phyloP scores from a whole-genome alignment of 2,113 vertebrate genomes.

The Aplodontia rufa region DNA sequence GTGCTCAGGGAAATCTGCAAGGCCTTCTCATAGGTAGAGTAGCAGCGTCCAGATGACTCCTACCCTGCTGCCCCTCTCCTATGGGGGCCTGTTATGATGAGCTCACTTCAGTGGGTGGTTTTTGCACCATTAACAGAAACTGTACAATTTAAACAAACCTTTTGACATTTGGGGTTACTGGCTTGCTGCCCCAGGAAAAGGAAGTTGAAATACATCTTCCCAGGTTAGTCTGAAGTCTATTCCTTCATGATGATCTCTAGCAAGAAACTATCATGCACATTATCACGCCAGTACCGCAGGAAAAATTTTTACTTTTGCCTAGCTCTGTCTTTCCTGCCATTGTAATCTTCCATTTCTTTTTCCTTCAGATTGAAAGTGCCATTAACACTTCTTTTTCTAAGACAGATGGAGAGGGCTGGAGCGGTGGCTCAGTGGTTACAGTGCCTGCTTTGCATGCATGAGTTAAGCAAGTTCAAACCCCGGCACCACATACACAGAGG shows the following conservation, averaged over 20 bases:
- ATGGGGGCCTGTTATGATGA: background rate
- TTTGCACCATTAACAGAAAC: background rate
- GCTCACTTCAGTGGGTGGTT: background rate
- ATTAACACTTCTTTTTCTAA: too few relatives aligned
- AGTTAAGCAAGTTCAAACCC: too few relatives aligned
- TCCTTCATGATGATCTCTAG: background rate
- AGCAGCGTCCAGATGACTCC: background rate
- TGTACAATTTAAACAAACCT: background rate
- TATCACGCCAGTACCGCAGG: background rate
- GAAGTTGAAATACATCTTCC: background rate
- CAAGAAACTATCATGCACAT: background rate
- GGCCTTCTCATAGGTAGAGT: background rate
- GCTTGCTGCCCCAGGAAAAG: background rate
- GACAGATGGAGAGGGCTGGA: too few relatives aligned
- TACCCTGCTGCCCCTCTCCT: background rate
- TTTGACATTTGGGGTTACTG: background rate
- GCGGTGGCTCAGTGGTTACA: too few relatives aligned
- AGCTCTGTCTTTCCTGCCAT: background rate
- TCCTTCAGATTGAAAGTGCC: slow-evolving; percentile 55
- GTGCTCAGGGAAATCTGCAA: slow-evolving; percentile 37
- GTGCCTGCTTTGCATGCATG: too few relatives aligned
- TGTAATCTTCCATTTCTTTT: background rate
- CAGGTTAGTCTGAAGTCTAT: background rate
- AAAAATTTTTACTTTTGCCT: background rate
- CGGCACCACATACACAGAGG: too few relatives aligned